Conservation (phyloP, 2,797 vertebrate genomes). For the Trichosurus vulpecula region DNA sequence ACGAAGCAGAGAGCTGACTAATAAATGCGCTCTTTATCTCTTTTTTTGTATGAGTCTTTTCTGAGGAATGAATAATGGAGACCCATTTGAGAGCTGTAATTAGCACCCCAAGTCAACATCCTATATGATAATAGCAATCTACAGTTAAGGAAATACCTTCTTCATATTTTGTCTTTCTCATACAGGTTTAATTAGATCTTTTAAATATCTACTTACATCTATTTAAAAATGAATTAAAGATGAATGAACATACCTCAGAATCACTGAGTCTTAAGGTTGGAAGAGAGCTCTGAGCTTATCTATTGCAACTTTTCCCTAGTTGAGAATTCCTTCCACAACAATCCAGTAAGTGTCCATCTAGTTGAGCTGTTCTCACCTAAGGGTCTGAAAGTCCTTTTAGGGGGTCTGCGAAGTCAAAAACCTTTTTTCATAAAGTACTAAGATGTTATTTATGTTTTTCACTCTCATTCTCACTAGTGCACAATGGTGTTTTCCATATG, state of each 20-base stretch:
- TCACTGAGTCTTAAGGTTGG: neutral
- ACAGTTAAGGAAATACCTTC: neutral
- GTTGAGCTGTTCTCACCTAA: too few species aligned
- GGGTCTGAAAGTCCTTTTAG: neutral
- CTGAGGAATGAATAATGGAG: slow-evolving; percentile 73
- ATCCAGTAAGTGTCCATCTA: too few species aligned
- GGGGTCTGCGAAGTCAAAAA: neutral
- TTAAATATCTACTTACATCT: neutral
- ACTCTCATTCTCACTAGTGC: neutral
- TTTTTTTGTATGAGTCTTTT: slow-evolving; percentile 69
- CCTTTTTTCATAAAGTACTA: neutral
- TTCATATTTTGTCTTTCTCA: neutral
- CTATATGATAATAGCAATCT: slow-evolving; percentile 31
- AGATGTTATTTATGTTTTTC: neutral
- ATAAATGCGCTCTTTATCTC: slow-evolving; percentile 79
- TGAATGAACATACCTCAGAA: neutral
- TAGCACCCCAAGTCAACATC: slow-evolving; percentile 36
- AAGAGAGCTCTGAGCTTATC: neutral
- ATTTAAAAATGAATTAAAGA: neutral
- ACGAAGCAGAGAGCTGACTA: slow-evolving; percentile 79
- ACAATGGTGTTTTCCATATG: neutral
- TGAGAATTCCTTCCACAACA: neutral
- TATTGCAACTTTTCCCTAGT: neutral
- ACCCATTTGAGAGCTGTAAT: slow-evolving; percentile 63
- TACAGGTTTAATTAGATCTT: neutral